Percentiles rank a stretch among this genome's conserved stretches.
phyloP scores from a whole-genome alignment of 2,113 vertebrate genomes.

The Dermatemys mawii region DNA sequence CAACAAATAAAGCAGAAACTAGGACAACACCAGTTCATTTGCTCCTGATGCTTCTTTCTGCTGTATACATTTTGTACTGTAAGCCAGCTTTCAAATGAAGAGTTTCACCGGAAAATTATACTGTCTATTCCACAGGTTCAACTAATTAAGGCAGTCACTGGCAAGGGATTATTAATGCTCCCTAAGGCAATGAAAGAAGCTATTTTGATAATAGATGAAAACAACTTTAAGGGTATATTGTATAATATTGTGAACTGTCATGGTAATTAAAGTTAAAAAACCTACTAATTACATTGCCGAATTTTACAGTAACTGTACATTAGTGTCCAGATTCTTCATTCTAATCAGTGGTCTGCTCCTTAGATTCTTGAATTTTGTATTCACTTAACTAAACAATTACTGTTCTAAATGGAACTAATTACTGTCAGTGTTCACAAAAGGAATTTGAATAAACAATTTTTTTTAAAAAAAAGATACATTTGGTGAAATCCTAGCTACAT shows the following conservation, averaged over 20 bases:
- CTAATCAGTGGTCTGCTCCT: slow-evolving; percentile 32
- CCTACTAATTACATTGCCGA: background rate
- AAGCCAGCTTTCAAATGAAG: background rate
- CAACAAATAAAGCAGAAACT: background rate
- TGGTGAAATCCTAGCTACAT: background rate
- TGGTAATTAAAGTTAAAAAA: slow-evolving; percentile 40
- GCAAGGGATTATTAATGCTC: background rate
- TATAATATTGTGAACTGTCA: background rate
- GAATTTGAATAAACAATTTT: background rate
- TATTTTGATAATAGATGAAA: background rate
- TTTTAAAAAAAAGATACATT: background rate
- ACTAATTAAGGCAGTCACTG: background rate
- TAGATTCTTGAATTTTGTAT: slow-evolving; percentile 2
- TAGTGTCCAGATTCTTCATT: slow-evolving; percentile 34
- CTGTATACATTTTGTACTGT: background rate
- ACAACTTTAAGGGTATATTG: background rate
- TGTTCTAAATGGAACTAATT: slow-evolving; percentile 34
- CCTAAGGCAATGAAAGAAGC: slow-evolving; percentile 1
- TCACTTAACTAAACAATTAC: slow-evolving; percentile 31
- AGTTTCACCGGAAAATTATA: background rate
- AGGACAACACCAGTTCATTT: background rate
- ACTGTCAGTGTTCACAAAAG: background rate
- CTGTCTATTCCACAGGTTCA: background rate
- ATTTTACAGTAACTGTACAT: slow-evolving; percentile 22
- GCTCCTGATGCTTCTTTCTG: background rate